These are phyloP conservation scores for Cremastinae sp. DNA, from an alignment of 2,888 invertebrate genomes.

Conservation along the genomic window DNA sequence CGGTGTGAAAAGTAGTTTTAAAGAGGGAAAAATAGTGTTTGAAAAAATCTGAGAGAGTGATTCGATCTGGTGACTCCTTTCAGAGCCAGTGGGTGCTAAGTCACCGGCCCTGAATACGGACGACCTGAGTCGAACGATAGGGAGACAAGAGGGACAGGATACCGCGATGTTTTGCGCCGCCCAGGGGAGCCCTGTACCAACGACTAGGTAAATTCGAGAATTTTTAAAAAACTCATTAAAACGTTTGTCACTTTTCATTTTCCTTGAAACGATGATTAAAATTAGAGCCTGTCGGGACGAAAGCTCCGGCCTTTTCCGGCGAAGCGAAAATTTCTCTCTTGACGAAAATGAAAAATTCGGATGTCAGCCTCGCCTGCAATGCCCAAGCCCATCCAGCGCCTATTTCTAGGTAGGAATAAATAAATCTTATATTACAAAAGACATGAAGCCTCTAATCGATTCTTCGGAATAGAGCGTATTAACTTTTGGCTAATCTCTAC, in stretches of 20 bases:
- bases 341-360: constrained; percentile 72
- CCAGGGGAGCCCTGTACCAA: constrained; percentile 84
- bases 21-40: background rate
- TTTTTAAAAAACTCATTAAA: constrained; percentile 37
- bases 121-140: constrained; percentile 83
- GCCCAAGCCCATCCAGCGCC: constrained; percentile 82
- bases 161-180: constrained; percentile 86
- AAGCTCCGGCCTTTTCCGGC: constrained; percentile 83
- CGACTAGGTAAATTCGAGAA: constrained; percentile 61
- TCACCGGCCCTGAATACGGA: constrained; percentile 84
- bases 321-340: constrained; percentile 81
- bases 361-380: constrained; percentile 80
- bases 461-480: too few relatives aligned
- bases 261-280: background rate
- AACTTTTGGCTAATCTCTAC: too few relatives aligned
- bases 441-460: too few relatives aligned
- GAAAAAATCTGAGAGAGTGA: constrained; percentile 30
- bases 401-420: constrained; percentile 79
- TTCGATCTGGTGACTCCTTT: constrained; percentile 64
- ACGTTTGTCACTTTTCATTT: constrained; percentile 13
- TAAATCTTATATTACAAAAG: too few relatives aligned
- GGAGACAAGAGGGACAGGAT: constrained; percentile 81
- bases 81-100: constrained; percentile 82
- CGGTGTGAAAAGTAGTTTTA: background rate
- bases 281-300: constrained; percentile 83